phyloP scores from a whole-genome alignment of 2,797 vertebrate species.

The Enteromius fasciolatus region DNA sequence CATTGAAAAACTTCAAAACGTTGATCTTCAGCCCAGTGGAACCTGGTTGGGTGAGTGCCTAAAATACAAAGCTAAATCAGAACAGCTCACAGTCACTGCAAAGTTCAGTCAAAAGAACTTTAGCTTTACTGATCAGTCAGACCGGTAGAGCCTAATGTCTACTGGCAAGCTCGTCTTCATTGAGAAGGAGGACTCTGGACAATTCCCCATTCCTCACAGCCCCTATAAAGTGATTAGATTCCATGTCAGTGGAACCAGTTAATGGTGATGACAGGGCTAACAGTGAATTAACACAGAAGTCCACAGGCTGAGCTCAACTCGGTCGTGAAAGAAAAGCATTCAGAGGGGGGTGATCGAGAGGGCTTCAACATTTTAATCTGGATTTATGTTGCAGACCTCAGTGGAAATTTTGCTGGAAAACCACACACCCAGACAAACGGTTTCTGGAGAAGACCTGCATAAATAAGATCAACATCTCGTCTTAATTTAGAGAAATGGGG shows the following conservation, averaged over 20 bases:
- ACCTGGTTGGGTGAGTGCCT: conserved; percentile 11
- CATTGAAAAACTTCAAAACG: conserved; percentile 37
- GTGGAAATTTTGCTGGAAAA: conserved; percentile 33
- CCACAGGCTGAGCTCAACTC: conserved; percentile 26
- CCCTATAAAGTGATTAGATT: conserved; percentile 51
- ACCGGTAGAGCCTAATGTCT: conserved; percentile 36
- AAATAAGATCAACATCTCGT: conserved; percentile 38
- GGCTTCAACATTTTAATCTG: conserved; percentile 33
- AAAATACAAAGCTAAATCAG: conserved; percentile 22
- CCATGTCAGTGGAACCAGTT: conserved; percentile 51
- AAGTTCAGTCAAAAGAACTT: conserved; percentile 29
- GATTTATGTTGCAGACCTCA: conserved; percentile 38
- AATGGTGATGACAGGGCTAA: conserved; percentile 53
- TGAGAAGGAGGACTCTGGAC: conserved; percentile 31
- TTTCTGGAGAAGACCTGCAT: conserved; percentile 16
- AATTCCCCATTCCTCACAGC: conserved; percentile 38
- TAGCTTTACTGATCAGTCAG: conserved; percentile 34
- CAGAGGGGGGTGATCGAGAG: conserved; percentile 16
- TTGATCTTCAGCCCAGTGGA: conserved; percentile 21
- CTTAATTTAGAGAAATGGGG: conserved; percentile 32
- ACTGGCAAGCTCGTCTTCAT: conserved; percentile 42
- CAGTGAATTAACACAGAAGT: conserved; percentile 38
- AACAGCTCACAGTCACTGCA: conserved; percentile 7
- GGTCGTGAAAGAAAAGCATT: conserved; percentile 33
- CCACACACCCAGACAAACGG: not conserved